phyloP scores from a whole-genome alignment of 2,113 vertebrate species.

The Carassius auratus region DNA sequence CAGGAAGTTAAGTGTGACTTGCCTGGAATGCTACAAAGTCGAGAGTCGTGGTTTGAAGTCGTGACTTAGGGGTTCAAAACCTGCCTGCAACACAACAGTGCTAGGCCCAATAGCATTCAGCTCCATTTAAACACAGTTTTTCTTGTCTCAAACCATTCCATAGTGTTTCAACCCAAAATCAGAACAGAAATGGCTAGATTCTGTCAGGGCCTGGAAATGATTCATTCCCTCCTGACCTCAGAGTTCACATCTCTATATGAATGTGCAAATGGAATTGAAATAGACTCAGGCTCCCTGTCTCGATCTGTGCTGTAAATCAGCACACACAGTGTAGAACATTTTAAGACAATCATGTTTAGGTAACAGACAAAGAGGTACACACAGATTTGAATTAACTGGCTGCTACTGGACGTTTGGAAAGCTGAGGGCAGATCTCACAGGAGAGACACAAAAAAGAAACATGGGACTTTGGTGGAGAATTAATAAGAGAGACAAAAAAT shows the following conservation, averaged over 20 bases:
- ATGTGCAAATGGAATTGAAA: neutral
- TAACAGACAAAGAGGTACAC: neutral
- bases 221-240: neutral
- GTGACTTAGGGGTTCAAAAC: too few relatives aligned
- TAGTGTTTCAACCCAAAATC: neutral
- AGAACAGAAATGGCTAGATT: neutral
- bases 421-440: neutral
- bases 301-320: neutral
- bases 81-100: too few relatives aligned
- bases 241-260: constrained; percentile 3
- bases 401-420: neutral
- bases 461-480: neutral
- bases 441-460: neutral
- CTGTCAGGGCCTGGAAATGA: neutral
- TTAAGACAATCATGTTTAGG: neutral
- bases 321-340: neutral
- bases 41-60: too few relatives aligned
- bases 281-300: neutral
- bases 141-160: neutral
- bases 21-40: too few relatives aligned
- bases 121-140: neutral
- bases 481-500: neutral
- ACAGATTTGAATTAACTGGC: neutral
- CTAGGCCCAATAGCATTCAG: neutral
- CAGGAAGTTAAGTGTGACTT: too few relatives aligned